These are phyloP conservation scores for Thera britannica DNA, from an alignment of 2,888 invertebrate genomes.

Conservation along the genomic window DNA sequence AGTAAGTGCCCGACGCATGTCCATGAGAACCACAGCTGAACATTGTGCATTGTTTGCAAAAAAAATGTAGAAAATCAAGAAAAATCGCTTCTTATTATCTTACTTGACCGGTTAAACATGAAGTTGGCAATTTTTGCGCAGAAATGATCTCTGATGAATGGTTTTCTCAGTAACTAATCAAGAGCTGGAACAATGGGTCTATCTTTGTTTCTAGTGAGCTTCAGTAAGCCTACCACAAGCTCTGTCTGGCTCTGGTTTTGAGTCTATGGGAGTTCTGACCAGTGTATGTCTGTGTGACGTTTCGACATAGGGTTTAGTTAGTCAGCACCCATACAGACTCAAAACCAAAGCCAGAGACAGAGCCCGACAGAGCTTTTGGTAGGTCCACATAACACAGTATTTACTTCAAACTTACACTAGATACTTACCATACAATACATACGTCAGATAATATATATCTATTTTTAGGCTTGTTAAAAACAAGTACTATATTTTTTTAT, in stretches of 20 bases:
- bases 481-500: no score
- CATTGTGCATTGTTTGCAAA: slow-evolving; percentile 49
- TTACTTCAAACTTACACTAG: no score
- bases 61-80: slow-evolving; percentile 45
- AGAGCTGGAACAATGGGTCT: slow-evolving; percentile 61
- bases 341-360: no score
- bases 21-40: slow-evolving; percentile 42
- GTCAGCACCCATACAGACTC: no score
- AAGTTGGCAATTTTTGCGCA: slow-evolving; percentile 46
- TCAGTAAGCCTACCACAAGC: neutral
- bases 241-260: no score
- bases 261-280: no score
- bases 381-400: neutral
- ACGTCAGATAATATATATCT: no score
- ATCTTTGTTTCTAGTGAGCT: slow-evolving; percentile 64
- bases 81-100: slow-evolving; percentile 51
- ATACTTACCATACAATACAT: no score
- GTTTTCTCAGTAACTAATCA: slow-evolving; percentile 47
- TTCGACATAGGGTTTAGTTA: no score
- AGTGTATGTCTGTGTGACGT: no score
- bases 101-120: slow-evolving; percentile 60
- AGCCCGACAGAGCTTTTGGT: no score
- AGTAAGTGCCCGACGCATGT: slow-evolving; percentile 1
- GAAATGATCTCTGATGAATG: slow-evolving; percentile 27
- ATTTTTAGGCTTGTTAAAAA: no score